Evolutionary conservation across 2,113 vertebrate genomes (phyloP).

Genomic region (Tautogolabrus adspersus): DNA sequence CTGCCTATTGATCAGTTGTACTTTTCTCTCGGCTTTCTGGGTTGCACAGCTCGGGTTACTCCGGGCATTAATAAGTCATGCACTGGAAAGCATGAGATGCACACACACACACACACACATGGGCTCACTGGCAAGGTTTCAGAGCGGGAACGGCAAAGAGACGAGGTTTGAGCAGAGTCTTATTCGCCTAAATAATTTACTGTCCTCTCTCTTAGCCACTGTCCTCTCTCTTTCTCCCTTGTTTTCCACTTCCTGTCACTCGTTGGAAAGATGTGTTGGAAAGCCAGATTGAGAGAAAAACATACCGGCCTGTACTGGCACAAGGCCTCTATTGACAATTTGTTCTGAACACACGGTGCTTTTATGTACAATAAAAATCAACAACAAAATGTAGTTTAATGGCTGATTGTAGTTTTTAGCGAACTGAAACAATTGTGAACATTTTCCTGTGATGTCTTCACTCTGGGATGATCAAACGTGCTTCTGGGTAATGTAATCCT

Average conservation of each 20-base stretch:
- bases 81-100: conserved; percentile 68
- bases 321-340: neutral
- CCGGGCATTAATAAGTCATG: conserved; percentile 76
- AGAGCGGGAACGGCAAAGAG: conserved; percentile 45
- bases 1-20: conserved; percentile 36
- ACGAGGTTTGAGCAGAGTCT: conserved; percentile 59
- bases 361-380: too few species aligned
- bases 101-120: conserved; percentile 35
- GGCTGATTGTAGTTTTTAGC: too few species aligned
- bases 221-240: conserved; percentile 18
- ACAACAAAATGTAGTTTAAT: too few species aligned
- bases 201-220: conserved; percentile 9
- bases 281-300: conserved; percentile 4
- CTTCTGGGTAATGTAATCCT: too few species aligned
- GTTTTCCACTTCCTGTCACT: conserved; percentile 20
- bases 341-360: neutral
- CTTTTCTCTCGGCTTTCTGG: conserved; percentile 59
- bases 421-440: too few species aligned
- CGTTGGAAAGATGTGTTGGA: conserved; percentile 1
- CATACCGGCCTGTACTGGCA: too few species aligned
- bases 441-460: too few species aligned
- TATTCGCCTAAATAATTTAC: conserved; percentile 80
- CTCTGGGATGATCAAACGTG: too few species aligned
- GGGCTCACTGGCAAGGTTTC: conserved; percentile 61
- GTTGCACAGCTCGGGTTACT: conserved; percentile 74